A percentile compares a stretch with the other conserved stretches of the same genome.
These are phyloP conservation scores for Disparrhopalites patrizii DNA, from an alignment of 2,888 invertebrate genomes.

Conservation along the genomic window DNA sequence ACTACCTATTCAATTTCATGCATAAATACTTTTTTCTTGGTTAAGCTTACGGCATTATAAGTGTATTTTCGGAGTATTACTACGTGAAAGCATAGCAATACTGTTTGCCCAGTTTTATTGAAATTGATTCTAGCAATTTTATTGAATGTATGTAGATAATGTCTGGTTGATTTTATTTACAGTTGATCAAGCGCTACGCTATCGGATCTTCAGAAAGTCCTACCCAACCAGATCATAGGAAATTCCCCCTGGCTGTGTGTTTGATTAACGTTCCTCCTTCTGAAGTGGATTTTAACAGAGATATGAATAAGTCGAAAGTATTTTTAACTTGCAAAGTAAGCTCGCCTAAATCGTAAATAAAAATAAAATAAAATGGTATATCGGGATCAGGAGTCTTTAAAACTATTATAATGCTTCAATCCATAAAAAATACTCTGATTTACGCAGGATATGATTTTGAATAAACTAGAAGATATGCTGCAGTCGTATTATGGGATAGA, in stretches of 20 bases:
- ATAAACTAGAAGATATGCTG: slow-evolving; percentile 21
- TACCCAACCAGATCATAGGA: slow-evolving; percentile 47
- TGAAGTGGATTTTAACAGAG: slow-evolving; percentile 59
- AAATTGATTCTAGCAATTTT: not conserved
- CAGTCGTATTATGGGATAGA: slow-evolving; percentile 29
- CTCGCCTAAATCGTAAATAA: slow-evolving; percentile 4
- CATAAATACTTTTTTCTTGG: too few relatives aligned
- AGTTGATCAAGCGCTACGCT: slow-evolving; percentile 54
- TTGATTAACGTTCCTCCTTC: slow-evolving; percentile 53
- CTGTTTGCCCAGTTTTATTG: not conserved
- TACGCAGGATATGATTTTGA: slow-evolving; percentile 22
- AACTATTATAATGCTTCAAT: not conserved
- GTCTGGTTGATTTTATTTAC: slow-evolving; percentile 23
- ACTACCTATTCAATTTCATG: too few relatives aligned
- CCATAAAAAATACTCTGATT: not conserved
- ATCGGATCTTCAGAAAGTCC: slow-evolving; percentile 51
- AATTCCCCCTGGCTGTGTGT: slow-evolving; percentile 55
- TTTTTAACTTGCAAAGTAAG: slow-evolving; percentile 56
- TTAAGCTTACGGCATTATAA: too few relatives aligned
- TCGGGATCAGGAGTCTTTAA: slow-evolving; percentile 2
- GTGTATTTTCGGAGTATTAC: too few relatives aligned
- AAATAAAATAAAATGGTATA: too few relatives aligned
- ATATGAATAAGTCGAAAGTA: slow-evolving; percentile 60
- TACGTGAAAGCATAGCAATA: too few relatives aligned
- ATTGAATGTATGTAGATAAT: slow-evolving; percentile 7